Conservation (phyloP, 2,797 vertebrate species). For the Falco rusticolus region DNA sequence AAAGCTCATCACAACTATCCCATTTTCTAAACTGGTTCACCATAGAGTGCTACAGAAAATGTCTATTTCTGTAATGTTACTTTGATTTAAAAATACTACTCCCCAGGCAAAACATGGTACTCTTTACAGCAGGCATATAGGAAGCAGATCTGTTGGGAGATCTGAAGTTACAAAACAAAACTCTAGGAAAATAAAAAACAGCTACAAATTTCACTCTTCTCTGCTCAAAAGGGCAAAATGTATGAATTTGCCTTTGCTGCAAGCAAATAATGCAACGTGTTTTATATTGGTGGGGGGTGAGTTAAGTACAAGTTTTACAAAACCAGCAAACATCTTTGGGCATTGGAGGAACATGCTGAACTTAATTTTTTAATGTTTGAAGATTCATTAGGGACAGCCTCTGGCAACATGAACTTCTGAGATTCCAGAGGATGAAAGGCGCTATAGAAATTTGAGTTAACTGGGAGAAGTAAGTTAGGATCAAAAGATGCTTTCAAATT, state of each 20-base stretch:
- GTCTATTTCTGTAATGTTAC: not conserved
- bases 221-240: not conserved
- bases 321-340: not conserved
- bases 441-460: not conserved
- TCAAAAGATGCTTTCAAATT: not conserved
- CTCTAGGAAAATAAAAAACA: not conserved
- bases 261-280: not conserved
- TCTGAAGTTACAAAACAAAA: not conserved
- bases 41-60: not conserved
- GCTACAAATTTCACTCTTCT: not conserved
- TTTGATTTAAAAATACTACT: not conserved
- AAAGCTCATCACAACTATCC: not conserved
- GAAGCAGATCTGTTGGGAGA: not conserved
- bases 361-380: not conserved
- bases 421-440: not conserved
- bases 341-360: not conserved
- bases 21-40: not conserved
- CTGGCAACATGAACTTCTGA: not conserved
- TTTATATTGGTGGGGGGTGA: fast-evolving
- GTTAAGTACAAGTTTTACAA: not conserved
- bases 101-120: not conserved
- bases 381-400: not conserved
- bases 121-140: not conserved
- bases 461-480: not conserved
- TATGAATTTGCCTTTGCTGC: not conserved